These are phyloP conservation scores for Schizopygopsis pylzovi DNA, from an alignment of 2,797 vertebrate species.

Conservation along the genomic window DNA sequence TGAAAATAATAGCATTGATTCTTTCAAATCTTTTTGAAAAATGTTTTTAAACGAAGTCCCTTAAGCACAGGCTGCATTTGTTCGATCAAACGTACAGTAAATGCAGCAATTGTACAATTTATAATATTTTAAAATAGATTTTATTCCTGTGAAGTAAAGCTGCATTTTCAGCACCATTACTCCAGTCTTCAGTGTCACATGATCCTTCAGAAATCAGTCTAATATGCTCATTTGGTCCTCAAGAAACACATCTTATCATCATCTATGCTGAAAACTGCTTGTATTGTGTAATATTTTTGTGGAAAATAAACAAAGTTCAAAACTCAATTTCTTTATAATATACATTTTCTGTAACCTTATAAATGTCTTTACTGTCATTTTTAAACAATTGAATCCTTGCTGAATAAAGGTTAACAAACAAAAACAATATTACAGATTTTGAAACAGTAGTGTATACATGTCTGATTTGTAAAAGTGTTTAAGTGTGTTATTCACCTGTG, in stretches of 20 bases:
- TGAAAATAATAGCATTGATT: not conserved
- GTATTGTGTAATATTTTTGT: not conserved
- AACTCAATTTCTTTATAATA: not conserved
- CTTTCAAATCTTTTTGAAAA: not conserved
- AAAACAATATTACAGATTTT: not conserved
- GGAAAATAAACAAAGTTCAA: not conserved
- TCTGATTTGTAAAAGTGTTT: not conserved
- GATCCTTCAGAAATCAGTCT: not conserved
- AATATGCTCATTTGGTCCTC: not conserved
- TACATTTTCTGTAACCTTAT: not conserved
- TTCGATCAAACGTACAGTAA: not conserved
- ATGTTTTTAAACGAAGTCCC: not conserved
- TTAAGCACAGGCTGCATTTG: not conserved
- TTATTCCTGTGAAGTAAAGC: not conserved
- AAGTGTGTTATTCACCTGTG: slow-evolving; percentile 52
- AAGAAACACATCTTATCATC: not conserved
- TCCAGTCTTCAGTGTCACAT: not conserved
- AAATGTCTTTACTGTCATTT: not conserved
- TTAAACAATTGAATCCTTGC: not conserved
- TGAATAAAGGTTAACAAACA: not conserved
- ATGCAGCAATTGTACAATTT: not conserved
- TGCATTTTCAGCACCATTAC: not conserved
- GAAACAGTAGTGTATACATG: not conserved
- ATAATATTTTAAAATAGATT: not conserved
- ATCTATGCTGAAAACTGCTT: too few relatives aligned